Evolutionary conservation across 2,113 vertebrate species (phyloP).

Genomic region (Carassius auratus): DNA sequence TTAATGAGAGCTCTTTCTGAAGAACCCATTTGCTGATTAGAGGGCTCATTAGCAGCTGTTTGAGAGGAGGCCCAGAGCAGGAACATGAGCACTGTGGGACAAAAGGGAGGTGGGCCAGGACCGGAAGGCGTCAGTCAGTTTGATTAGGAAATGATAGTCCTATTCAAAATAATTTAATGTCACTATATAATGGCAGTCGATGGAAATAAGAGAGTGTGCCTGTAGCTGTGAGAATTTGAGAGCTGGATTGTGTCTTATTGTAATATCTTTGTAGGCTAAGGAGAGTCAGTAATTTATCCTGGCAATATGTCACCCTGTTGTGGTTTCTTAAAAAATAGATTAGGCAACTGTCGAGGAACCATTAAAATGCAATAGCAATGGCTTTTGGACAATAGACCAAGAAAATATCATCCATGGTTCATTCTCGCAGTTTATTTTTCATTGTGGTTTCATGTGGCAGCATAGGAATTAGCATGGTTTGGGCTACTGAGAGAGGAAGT

Average conservation of each 20-base stretch:
- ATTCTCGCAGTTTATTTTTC: not conserved
- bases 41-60: slow-evolving; percentile 33
- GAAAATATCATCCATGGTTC: not conserved
- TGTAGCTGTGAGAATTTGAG: not conserved
- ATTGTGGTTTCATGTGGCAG: slow-evolving; percentile 10
- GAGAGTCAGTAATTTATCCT: not conserved
- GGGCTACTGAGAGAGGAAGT: not conserved
- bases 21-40: slow-evolving; percentile 22
- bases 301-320: not conserved
- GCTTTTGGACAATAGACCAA: not conserved
- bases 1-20: slow-evolving; percentile 43
- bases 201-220: not conserved
- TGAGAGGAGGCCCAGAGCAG: not conserved
- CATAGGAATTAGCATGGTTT: not conserved
- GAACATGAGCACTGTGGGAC: not conserved
- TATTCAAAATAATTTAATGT: not conserved
- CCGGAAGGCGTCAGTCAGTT: not conserved
- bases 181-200: slow-evolving; percentile 12
- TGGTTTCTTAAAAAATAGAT: slow-evolving; percentile 18
- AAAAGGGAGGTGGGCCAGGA: not conserved
- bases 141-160: slow-evolving; percentile 12
- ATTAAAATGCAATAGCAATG: not conserved
- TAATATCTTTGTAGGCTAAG: not conserved
- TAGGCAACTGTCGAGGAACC: not conserved
- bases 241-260: not conserved